Conservation (phyloP, 2,113 vertebrate species). For the Pollimyrus isidori region DNA sequence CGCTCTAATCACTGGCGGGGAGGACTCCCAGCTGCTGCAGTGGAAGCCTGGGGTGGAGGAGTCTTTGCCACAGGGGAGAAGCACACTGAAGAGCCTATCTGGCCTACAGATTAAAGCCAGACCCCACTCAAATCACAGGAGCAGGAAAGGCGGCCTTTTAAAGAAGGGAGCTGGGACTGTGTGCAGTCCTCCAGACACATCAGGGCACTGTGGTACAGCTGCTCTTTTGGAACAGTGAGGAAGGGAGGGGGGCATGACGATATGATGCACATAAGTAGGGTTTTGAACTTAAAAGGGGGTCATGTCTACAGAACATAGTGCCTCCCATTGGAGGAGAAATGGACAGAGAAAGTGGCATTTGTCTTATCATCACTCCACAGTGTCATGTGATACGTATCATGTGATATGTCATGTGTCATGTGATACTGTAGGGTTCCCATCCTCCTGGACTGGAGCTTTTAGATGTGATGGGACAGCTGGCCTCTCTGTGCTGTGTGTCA, state of each 20-base stretch:
- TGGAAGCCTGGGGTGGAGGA: slow-evolving; percentile 74
- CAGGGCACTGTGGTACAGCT: background rate
- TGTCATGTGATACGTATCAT: background rate
- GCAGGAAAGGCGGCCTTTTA: slow-evolving; percentile 49
- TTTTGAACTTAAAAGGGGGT: background rate
- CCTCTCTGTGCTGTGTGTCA: background rate
- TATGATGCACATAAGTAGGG: background rate
- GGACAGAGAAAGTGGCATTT: background rate
- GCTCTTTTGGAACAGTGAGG: background rate
- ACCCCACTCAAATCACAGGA: slow-evolving; percentile 58
- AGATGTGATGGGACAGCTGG: background rate
- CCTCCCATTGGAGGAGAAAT: background rate
- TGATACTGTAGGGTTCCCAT: background rate
- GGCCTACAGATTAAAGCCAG: slow-evolving; percentile 69
- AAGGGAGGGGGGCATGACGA: background rate
- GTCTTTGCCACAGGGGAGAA: slow-evolving; percentile 52
- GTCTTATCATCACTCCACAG: background rate
- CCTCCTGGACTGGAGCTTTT: background rate
- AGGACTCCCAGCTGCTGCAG: slow-evolving; percentile 82
- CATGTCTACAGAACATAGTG: background rate
- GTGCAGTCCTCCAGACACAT: background rate
- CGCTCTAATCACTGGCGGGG: slow-evolving; percentile 78
- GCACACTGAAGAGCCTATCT: slow-evolving; percentile 67
- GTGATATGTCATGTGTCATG: background rate
- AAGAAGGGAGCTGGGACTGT: background rate